phyloP scores from a whole-genome alignment of 2,113 vertebrate genomes.

The Pteropus alecto region DNA sequence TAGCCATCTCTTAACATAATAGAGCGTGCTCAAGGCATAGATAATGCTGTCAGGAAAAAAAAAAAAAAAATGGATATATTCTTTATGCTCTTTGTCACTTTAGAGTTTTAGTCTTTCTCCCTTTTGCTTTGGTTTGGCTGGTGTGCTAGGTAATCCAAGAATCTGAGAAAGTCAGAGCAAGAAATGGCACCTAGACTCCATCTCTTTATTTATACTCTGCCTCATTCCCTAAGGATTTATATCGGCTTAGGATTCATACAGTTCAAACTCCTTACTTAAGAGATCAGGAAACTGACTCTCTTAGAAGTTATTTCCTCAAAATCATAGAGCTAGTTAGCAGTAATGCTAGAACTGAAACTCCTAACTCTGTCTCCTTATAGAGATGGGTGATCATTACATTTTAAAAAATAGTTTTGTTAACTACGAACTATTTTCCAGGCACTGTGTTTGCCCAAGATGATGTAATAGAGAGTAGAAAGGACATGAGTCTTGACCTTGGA shows the following conservation, averaged over 20 bases:
- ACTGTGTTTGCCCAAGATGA: neutral
- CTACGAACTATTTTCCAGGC: neutral
- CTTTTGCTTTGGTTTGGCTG: neutral
- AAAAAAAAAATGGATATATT: neutral
- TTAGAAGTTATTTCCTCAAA: neutral
- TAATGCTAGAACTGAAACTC: neutral
- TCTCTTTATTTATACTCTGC: neutral
- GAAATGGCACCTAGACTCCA: neutral
- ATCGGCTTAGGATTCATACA: neutral
- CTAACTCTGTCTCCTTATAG: neutral
- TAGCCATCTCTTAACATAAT: neutral
- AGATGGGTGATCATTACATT: neutral
- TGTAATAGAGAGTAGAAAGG: neutral
- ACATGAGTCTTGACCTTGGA: neutral
- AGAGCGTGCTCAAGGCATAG: neutral
- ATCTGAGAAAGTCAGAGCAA: neutral
- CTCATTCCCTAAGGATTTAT: neutral
- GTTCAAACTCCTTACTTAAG: neutral
- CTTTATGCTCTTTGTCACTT: neutral
- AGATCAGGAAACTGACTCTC: neutral
- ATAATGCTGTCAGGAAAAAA: neutral
- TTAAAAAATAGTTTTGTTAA: neutral
- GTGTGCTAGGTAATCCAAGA: neutral
- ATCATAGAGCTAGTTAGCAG: neutral
- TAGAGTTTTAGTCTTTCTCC: neutral